phyloP scores from a whole-genome alignment of 2,888 invertebrate species.

The Diogma glabrata region DNA sequence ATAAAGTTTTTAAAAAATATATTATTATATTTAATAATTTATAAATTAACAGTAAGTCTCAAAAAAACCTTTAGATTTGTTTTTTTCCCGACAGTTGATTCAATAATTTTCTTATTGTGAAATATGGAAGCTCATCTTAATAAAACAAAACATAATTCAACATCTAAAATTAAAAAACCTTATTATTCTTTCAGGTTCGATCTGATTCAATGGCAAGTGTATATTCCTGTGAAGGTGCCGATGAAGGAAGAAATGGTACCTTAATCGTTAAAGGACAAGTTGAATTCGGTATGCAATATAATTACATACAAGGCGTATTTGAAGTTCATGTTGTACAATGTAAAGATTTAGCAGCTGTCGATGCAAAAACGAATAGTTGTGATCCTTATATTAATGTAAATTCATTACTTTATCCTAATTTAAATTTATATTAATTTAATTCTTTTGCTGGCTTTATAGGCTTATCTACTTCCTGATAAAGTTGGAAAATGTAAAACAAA shows the following conservation, averaged over 20 bases:
- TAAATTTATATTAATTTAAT: not conserved
- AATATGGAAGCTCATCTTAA: too few relatives aligned
- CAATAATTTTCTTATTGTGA: too few relatives aligned
- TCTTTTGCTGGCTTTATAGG: conserved; percentile 43
- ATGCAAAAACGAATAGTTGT: conserved; percentile 79
- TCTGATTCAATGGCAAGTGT: conserved; percentile 94
- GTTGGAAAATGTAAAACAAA: conserved; percentile 93
- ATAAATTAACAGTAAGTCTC: too few relatives aligned
- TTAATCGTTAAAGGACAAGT: conserved; percentile 86
- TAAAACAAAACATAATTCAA: too few relatives aligned
- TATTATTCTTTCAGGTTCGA: too few relatives aligned
- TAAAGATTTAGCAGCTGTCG: conserved; percentile 83
- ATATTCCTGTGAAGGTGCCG: conserved; percentile 90
- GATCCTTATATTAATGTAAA: conserved; percentile 81
- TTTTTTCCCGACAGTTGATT: too few relatives aligned
- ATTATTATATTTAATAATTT: too few relatives aligned
- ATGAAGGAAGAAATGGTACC: conserved; percentile 78
- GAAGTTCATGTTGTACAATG: conserved; percentile 85
- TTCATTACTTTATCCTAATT: conserved; percentile 7
- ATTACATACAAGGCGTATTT: conserved; percentile 77
- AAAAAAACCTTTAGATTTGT: too few relatives aligned
- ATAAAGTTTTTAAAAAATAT: too few relatives aligned
- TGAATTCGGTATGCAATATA: conserved; percentile 85
- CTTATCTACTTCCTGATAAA: conserved; percentile 91
- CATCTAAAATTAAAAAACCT: too few relatives aligned